Base-by-base conservation (phyloP, 2,113 vertebrate species). In the Protobothrops mucrosquamatus region DNA sequence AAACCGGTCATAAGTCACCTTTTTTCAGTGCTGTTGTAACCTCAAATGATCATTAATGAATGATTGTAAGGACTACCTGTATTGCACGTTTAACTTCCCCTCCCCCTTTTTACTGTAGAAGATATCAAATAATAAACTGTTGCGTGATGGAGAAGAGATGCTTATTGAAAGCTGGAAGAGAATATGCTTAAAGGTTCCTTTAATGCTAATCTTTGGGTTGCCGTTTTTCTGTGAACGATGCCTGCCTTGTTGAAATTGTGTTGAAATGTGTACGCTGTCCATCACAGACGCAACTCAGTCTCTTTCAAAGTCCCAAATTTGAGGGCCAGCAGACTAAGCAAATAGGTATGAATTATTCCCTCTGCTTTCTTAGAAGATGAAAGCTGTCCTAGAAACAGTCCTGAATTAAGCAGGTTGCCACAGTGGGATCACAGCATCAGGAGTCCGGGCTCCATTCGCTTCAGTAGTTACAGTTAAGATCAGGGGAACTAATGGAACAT, bases 401-500 rank as follows among this genome's bases (percentile, higher is more conserved):
- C 46, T 89, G 74, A 56, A 92, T 92, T 92, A 89, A 64, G 64
- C 56, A 89, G n/a, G 89, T 90, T 87, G 55, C 3, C 92, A 26
- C 88, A 39, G 46, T 92, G 87, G 59, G 87, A 85, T n/a, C 61
- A 10, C 20, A 59, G 43, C 29, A 85, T 89, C 88, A 51, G 89
- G 46, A 59, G 39, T 85, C 55, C 43, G 1, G 46, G 3, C 14
- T 92, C 55, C 56, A 56, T 94, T 96, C 91, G 69, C 20, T n/a
- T 89, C 34, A 92, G 89, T 64, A 81, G 55, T 51, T 95, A 6
- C 2, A 91, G 3, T 51, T 52, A 91, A 92, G 22, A 91, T 94
- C 93, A 92, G 95, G 91, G 59, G 92, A 96, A 93, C 15, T 85
- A 92, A 12, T 24, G 88, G 26, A 94, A 87, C 59, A 88, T 87